These are phyloP conservation scores for Eulithis prunata DNA, from an alignment of 2,888 invertebrate species.

Conservation along the genomic window DNA sequence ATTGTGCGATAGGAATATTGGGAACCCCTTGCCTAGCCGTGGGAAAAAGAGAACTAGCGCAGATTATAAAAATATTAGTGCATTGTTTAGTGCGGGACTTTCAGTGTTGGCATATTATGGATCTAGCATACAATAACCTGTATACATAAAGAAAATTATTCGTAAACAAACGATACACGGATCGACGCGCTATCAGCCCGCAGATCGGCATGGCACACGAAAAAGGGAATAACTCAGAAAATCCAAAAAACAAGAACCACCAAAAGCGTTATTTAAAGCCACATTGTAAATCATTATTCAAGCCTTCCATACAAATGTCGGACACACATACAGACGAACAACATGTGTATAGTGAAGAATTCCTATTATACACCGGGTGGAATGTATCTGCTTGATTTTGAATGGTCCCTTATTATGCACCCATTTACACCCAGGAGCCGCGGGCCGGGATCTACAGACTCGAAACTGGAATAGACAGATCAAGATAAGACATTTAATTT, in stretches of 20 bases:
- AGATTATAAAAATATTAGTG: too few relatives aligned
- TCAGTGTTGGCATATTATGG: too few relatives aligned
- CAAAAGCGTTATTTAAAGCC: conserved; percentile 47
- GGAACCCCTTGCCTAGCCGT: too few relatives aligned
- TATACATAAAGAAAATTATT: conserved; percentile 4
- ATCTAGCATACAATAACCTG: too few relatives aligned
- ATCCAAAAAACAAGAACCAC: conserved; percentile 38
- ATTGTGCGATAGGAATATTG: too few relatives aligned
- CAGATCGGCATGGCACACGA: conserved; percentile 35
- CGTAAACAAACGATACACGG: conserved; percentile 23
- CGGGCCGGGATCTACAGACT: conserved; percentile 29
- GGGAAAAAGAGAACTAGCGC: too few relatives aligned
- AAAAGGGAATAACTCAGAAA: conserved; percentile 43
- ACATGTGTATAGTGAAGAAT: conserved; percentile 76
- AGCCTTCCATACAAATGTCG: conserved; percentile 77
- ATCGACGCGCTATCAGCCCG: conserved; percentile 29
- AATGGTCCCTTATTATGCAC: conserved; percentile 83
- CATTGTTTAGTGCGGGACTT: too few relatives aligned
- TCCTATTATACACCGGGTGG: conserved; percentile 75
- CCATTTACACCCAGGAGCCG: conserved; percentile 79
- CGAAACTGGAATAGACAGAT: conserved; percentile 39
- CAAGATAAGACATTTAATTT: not conserved
- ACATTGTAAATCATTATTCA: conserved; percentile 81
- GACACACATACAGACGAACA: conserved; percentile 63
- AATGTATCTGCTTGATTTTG: conserved; percentile 80